Base-by-base conservation (phyloP, 2,113 vertebrate genomes). In the Muntiacus muntjak region DNA sequence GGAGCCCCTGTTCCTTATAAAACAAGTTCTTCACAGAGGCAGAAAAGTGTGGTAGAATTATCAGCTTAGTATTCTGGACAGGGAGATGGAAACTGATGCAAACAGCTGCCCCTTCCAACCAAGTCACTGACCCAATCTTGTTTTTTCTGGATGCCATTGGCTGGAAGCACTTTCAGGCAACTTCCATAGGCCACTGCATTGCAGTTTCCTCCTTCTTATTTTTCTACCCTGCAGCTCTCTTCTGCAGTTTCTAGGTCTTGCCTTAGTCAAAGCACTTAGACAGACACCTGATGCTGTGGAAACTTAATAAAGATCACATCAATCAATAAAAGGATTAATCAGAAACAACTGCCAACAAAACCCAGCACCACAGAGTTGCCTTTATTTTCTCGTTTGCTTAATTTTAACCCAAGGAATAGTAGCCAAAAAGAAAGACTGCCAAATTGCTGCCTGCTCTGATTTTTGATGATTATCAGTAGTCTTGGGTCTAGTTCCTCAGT, bases 321-420 rank as follows among this genome's bases (percentile, higher is more conserved):
- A 92, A 64, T 93, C 92, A 94, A 85, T 67, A 94, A 47, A 84
- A 57, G 33, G 33, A 85, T 96, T 96, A 97, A 79, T 95, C 87
- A 91, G 88, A 57, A 95, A 96, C 30, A 87, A 91, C 55, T 88
- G 81, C 85, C 76, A 93, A 86, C n/a, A 78, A 93, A 93, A 92
- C 33, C 17, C 13, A 89, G 26, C 15, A 28, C n/a, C 82, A 94
- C 15, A 79, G 7, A 94, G 12, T 86, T 94, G 54, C 30, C 67
- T 89, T 45, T 87, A 55, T 91, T 97, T 83, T 91, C 47, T 92
- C 17, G n/a, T 62, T 96, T 87, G 45, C 47, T 97, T 97, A 50
- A 45, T 79, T 89, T 96, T 94, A 83, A 62, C 23, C 45, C 21
- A 91, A 55, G 57, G 57, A 30, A 54, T 30, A 16, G 33, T 54